A percentile compares a stretch with the other conserved stretches of the same genome.
Conservation (phyloP, 2,113 vertebrate genomes). For the Hemichromis elongatus region DNA sequence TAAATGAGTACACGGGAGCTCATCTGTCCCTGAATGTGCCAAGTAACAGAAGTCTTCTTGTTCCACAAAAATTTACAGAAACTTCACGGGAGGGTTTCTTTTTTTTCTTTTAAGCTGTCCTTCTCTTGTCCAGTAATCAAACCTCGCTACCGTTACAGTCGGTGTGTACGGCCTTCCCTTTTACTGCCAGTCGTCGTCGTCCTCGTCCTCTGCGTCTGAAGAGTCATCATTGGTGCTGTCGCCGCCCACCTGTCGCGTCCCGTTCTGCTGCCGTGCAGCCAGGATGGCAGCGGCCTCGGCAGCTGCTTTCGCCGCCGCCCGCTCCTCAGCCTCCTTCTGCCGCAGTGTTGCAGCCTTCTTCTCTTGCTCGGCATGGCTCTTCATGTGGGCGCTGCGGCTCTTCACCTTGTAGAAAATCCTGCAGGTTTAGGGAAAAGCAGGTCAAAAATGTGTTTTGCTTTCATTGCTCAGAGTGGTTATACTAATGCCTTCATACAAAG, state of each 20-base stretch:
- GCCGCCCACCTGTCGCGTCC: constrained; percentile 46
- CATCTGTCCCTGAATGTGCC: constrained; percentile 57
- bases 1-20: constrained; percentile 1
- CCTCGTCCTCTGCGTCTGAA: constrained; percentile 77
- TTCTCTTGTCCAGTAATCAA: background rate
- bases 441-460: background rate
- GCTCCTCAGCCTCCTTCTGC: constrained; percentile 81
- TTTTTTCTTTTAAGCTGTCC: background rate
- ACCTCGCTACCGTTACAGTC: background rate
- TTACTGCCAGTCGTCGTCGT: constrained; percentile 75
- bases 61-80: constrained; percentile 7
- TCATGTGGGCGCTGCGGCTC: constrained; percentile 98
- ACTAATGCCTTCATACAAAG: background rate
- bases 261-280: constrained; percentile 69
- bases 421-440: background rate
- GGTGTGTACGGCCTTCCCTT: background rate
- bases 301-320: constrained; percentile 29
- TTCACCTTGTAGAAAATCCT: constrained; percentile 98
- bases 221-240: constrained; percentile 75
- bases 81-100: background rate
- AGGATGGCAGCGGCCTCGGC: constrained; percentile 61
- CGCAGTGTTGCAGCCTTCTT: constrained; percentile 89
- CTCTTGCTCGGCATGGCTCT: constrained; percentile 96
- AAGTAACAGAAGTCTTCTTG: constrained; percentile 4
- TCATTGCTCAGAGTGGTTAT: background rate